These are phyloP conservation scores for Dendrocopos noguchii DNA, from an alignment of 2,113 vertebrate species.

Conservation along the genomic window DNA sequence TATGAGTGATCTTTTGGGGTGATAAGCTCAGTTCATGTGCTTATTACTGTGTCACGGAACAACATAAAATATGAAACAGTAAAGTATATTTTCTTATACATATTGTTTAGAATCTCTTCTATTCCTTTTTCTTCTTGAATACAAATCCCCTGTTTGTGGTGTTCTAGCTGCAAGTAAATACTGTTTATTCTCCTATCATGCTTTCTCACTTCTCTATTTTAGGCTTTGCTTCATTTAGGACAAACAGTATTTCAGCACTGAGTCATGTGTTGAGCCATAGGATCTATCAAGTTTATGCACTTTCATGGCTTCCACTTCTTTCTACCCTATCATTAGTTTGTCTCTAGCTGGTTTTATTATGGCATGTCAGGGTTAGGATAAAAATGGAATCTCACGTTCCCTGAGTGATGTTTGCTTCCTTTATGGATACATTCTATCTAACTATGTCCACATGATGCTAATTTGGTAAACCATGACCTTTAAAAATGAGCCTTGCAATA, in stretches of 20 bases:
- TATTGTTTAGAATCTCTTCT: background rate
- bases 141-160: background rate
- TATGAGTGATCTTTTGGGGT: background rate
- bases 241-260: background rate
- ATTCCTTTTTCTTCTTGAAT: background rate
- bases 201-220: background rate
- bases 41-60: background rate
- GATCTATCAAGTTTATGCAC: background rate
- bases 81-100: background rate
- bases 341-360: background rate
- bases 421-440: background rate
- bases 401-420: background rate
- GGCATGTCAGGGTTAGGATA: background rate
- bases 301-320: background rate
- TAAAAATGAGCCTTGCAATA: background rate
- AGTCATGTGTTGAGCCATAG: background rate
- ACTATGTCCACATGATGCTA: background rate
- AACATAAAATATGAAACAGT: background rate
- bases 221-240: background rate
- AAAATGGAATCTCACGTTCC: constrained; percentile 12
- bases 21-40: background rate
- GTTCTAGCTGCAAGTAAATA: background rate
- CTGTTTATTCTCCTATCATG: background rate
- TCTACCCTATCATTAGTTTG: background rate
- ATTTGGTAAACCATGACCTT: constrained; percentile 21